phyloP scores from a whole-genome alignment of 2,797 vertebrate genomes.

The Pachyuromys duprasi region DNA sequence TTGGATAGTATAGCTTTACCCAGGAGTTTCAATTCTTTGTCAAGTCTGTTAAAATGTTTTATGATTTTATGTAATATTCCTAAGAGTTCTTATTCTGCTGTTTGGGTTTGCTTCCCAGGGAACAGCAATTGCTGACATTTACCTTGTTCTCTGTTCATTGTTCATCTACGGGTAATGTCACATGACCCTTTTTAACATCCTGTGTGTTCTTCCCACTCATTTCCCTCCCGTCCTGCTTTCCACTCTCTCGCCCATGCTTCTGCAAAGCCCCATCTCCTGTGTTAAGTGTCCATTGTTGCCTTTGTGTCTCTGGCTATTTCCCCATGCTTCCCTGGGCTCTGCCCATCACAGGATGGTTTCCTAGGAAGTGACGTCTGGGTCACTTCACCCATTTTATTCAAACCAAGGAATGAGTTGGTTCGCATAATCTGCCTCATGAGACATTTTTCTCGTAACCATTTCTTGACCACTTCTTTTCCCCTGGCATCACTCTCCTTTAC shows the following conservation, averaged over 20 bases:
- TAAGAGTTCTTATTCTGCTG: background rate
- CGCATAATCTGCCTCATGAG: background rate
- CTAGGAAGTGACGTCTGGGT: background rate
- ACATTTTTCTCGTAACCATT: background rate
- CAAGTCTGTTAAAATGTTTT: background rate
- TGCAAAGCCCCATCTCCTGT: background rate
- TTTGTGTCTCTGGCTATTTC: background rate
- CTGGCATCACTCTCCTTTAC: too few species aligned
- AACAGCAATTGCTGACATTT: background rate
- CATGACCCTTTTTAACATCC: background rate
- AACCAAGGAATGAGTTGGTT: constrained; percentile 3
- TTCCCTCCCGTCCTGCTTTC: background rate
- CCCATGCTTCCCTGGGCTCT: background rate
- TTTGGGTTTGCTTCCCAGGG: constrained; percentile 29
- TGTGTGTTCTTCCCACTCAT: background rate
- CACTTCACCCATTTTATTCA: background rate
- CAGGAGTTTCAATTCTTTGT: background rate
- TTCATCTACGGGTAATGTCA: background rate
- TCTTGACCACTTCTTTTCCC: background rate
- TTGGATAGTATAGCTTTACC: background rate
- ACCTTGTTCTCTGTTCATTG: background rate
- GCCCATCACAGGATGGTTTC: background rate
- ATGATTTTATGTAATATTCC: background rate
- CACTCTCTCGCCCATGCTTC: background rate
- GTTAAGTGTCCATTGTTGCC: background rate